phyloP scores from a whole-genome alignment of 1,140 invertebrate genomes.

The Drosophila repletoides region DNA sequence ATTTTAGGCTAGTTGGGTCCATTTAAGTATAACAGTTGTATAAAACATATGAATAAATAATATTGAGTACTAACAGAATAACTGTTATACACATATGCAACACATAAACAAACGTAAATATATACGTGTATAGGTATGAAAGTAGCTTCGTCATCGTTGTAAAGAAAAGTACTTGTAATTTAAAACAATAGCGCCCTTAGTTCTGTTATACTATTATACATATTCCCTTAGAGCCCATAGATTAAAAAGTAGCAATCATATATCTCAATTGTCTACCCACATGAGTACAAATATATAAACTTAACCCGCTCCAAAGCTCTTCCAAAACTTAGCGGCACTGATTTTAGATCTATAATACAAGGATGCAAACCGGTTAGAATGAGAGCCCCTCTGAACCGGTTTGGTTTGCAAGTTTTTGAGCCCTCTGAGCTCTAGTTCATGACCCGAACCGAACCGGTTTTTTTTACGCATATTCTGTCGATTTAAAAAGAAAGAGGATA shows the following conservation, averaged over 20 bases:
- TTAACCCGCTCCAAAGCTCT: conserved; percentile 14
- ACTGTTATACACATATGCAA: conserved; percentile 27
- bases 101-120: background rate
- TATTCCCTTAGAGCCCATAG: conserved; percentile 4
- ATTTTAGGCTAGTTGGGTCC: conserved; percentile 33
- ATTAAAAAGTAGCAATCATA: background rate
- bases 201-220: background rate
- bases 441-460: too few species aligned
- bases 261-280: background rate
- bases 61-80: conserved; percentile 30
- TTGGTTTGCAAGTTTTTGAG: too few species aligned
- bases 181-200: conserved; percentile 12
- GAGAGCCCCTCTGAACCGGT: too few species aligned
- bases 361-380: too few species aligned
- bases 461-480: too few species aligned
- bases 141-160: too few species aligned
- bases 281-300: conserved; percentile 32
- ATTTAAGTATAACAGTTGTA: conserved; percentile 18
- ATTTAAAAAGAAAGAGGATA: too few species aligned
- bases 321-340: conserved; percentile 47
- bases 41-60: conserved; percentile 3
- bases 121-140: background rate
- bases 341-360: too few species aligned
- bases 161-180: too few species aligned
- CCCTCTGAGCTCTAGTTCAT: too few species aligned